Evolutionary conservation across 2,888 invertebrate species (phyloP).

Genomic region (Catocala fraxini): DNA sequence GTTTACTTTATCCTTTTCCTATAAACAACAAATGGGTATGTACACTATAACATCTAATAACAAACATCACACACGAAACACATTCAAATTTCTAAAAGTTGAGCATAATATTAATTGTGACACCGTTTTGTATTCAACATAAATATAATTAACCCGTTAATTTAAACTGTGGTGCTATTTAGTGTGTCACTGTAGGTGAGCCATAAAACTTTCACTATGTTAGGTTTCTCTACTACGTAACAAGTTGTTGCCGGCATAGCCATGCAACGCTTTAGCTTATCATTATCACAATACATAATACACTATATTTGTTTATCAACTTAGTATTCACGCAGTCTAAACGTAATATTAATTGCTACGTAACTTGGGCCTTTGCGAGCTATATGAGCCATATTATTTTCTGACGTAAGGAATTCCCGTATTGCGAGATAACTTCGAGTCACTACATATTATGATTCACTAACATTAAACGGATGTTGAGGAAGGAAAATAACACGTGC

Average conservation of each 20-base stretch:
- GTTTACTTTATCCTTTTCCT: slow-evolving; percentile 52
- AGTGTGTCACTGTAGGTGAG: slow-evolving; percentile 63
- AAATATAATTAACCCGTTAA: slow-evolving; percentile 44
- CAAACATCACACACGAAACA: background rate
- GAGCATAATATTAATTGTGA: slow-evolving; percentile 35
- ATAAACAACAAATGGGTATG: slow-evolving; percentile 30
- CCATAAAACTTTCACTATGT: slow-evolving; percentile 77
- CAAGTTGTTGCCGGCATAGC: slow-evolving; percentile 65
- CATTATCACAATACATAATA: slow-evolving; percentile 22
- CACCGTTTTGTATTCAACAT: slow-evolving; percentile 44
- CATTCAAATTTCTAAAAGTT: slow-evolving; percentile 17
- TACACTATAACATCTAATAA: slow-evolving; percentile 2
- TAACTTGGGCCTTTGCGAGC: background rate
- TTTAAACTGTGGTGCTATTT: slow-evolving; percentile 53
- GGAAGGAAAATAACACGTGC: slow-evolving; percentile 39
- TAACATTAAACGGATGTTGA: slow-evolving; percentile 13
- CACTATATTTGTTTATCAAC: background rate
- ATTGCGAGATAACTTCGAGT: slow-evolving; percentile 39
- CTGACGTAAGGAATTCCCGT: slow-evolving; percentile 50
- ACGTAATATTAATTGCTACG: no score
- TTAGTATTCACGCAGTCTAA: no score
- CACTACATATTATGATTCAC: slow-evolving; percentile 38
- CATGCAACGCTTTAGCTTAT: slow-evolving; percentile 54
- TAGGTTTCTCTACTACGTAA: slow-evolving; percentile 79
- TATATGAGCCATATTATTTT: slow-evolving; percentile 15